Evolutionary conservation across 2,888 invertebrate species (phyloP).

Genomic region (Drosophila nr. perissopoda): DNA sequence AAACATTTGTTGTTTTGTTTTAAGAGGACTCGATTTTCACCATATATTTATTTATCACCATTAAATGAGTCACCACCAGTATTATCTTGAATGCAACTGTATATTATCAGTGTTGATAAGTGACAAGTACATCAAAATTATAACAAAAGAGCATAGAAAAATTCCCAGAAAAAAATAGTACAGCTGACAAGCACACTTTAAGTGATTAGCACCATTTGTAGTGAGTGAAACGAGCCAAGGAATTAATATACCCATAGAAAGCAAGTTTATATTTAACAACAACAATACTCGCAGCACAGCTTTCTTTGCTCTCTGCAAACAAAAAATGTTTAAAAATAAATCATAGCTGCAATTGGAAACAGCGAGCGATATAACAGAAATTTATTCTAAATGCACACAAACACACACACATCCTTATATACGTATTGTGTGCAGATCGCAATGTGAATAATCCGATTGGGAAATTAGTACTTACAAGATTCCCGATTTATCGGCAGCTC

Average conservation of each 20-base stretch:
- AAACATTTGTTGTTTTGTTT: too few relatives aligned
- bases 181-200: slow-evolving; percentile 1
- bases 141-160: not conserved
- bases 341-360: slow-evolving; percentile 70
- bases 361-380: slow-evolving; percentile 26
- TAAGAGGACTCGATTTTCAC: too few relatives aligned
- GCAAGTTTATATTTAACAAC: not conserved
- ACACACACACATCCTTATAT: not conserved
- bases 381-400: not conserved
- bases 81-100: not conserved
- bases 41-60: not conserved
- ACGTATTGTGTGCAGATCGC: slow-evolving; percentile 1
- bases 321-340: slow-evolving; percentile 69
- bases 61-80: not conserved
- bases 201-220: slow-evolving; percentile 13
- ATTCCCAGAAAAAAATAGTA: not conserved
- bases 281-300: not conserved
- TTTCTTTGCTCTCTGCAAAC: slow-evolving; percentile 23
- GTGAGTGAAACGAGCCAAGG: not conserved
- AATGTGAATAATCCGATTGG: not conserved
- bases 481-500: slow-evolving; percentile 81
- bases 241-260: not conserved
- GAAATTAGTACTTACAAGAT: slow-evolving; percentile 77
- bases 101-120: slow-evolving; percentile 8
- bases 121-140: slow-evolving; percentile 6